Evolutionary conservation across 2,797 vertebrate genomes (phyloP).

Genomic region (Galagoides demidoff): DNA sequence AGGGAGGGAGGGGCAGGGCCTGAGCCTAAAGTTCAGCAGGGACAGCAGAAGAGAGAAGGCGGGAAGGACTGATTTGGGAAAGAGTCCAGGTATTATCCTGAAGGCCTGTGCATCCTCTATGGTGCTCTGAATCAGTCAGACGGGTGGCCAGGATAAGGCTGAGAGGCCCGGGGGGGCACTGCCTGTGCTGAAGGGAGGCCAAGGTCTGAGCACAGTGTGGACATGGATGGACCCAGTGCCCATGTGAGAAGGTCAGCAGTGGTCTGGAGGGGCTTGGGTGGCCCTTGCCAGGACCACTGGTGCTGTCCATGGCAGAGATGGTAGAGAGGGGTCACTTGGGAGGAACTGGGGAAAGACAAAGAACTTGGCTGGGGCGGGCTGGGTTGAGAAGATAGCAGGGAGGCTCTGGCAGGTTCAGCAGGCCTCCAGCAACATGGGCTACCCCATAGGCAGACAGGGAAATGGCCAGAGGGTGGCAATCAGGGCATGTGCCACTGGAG

Average conservation of each 20-base stretch:
- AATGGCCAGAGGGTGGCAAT: too few species aligned
- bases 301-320: accelerated
- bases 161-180: background rate
- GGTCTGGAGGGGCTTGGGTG: background rate
- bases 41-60: too few species aligned
- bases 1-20: background rate
- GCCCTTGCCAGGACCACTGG: background rate
- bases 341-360: background rate
- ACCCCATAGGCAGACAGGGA: accelerated
- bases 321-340: background rate
- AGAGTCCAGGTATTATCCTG: background rate
- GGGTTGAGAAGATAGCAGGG: background rate
- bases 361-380: background rate
- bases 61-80: background rate
- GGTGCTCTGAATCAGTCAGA: background rate
- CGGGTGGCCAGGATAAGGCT: background rate
- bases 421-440: too few species aligned
- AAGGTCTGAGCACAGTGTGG: background rate
- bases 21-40: background rate
- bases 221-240: background rate
- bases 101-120: background rate
- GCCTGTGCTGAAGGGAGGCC: background rate
- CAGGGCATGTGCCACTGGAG: too few species aligned
- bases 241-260: background rate
- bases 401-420: background rate